Evolutionary conservation across 1,140 invertebrate genomes (phyloP), one percentile per base, ranked within the genome.

Genomic region (Euwallacea fornicatus): DNA sequence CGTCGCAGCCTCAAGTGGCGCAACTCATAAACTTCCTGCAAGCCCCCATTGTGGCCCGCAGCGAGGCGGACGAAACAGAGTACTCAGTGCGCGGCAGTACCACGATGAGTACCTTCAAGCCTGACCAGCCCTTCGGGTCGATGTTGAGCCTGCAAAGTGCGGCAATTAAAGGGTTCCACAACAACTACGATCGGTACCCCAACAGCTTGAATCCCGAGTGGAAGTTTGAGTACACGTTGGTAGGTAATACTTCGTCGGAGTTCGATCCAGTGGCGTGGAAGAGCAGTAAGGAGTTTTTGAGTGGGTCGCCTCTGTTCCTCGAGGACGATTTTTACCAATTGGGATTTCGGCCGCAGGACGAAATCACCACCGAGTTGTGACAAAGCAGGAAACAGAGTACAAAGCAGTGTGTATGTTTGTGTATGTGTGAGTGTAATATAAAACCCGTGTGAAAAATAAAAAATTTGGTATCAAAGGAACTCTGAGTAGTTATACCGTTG

Each of bases 351-450:
- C 90, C 90, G 3, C 90, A 92, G 79, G 90, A 92, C 80, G 90
- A 91, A 84, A 90, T 92, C 72, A 91, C 90, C 60, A 92, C 90
- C 66, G 90, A 91, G 84, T 85, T 92, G 77, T 91, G 83, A 86
- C 66, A 66, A 68, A 54, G 62, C 16, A 63, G 13, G 13, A 50
- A 50, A 50, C 46, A 11, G 16, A 59, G 46, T 50, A 50, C 46
- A 13, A 10, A 50, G 46, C 7, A 50, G 21, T 33, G 21, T 33
- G 21, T 33, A 4, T 33, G 21, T 33, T 1, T 2, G 21, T 33
- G 21, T 33, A 33, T 33, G 21, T 33, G 21, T 33, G 21, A 33
- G 21, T 33, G 21, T 33, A 33, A 33, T 33, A 33, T 33, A 33
- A 33, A 33, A 33, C 21, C 21, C 21, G 21, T 33, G 21, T 33